Base-by-base conservation (phyloP, 2,888 invertebrate genomes). In the Eremobia ochroleuca region DNA sequence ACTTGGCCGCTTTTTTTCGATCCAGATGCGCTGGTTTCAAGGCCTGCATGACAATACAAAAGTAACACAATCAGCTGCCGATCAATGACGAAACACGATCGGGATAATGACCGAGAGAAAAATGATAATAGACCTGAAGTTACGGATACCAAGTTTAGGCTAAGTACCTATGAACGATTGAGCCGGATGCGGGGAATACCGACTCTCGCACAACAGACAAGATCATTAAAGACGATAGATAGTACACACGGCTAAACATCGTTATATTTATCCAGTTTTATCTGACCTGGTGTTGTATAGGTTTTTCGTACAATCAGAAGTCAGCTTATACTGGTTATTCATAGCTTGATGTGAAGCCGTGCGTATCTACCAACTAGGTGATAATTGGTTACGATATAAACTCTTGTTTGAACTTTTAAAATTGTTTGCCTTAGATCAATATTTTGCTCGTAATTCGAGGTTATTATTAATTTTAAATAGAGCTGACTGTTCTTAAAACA, bases 151-250 rank as follows among this genome's bases (percentile, higher is more conserved):
- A 85, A 85, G 88, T 82, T 13, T n/a, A 52, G 61, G 37, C 34
- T 52, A 65, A 52, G 31, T 62, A 70, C 4, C 46, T 5, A 43
- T 64, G 49, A 82, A 82, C 34, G 58, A 76, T 77, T 34, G 64
- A 89, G 37, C 82, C 89, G 92, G 92, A 92, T 88, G 77, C 75
- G 89, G 92, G 92, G 82, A 91, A 90, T 91, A 87, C 91, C 92
- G 61, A 58, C 77, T 64, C 70, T 31, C 43, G 58, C 52, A 67
- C 73, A 62, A 40, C 46, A 61, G 71, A 76, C 65, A 1, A 76
- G 67, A 72, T 72, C 55, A 69, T 75, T 64, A 40, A 21, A 73
- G 15, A 76, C 3, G 76, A 76, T 76, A 67, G 46, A n/a, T n/a
- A n/a, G n/a, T n/a, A n/a, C n/a, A n/a, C n/a, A n/a, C n/a, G n/a